Evolutionary conservation across 1,140 invertebrate species (phyloP), one percentile per base, ranked within the genome.

Genomic region (Drosophila varians): DNA sequence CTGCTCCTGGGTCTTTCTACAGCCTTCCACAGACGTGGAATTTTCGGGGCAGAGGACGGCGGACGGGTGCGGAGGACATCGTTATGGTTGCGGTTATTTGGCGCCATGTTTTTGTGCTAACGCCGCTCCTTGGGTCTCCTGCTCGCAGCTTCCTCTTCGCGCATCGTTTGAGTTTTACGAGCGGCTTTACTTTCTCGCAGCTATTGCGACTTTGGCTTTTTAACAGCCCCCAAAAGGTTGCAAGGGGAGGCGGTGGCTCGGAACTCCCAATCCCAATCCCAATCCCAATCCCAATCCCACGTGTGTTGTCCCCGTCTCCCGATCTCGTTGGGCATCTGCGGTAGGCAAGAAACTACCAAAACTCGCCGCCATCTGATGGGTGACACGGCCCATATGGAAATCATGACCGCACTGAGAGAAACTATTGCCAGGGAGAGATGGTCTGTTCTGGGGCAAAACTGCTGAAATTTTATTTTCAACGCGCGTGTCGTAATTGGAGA

Each of bases 81-180:
- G 82, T 87, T 87, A 87, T 87, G 82, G 78, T 86, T 87, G 82
- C 77, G 82, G 82, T 82, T 87, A 87, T 87, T 87, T 87, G 82
- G 82, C 82, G 82, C 82, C 83, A 87, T 87, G 82, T 87, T 87
- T 87, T 87, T 87, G 53, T 49, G 48, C 46, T 34, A 16, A 23
- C 40, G 46, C 26, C 34, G 6, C 16, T 52, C 9, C 26, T 52
- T n/a, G 21, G 42, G 14, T 18, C 40, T 45, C 25, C 23, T 46
- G 16, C 23, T 46, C 25, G 28, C 28, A 31, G 28, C 25, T 34
- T 14, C 57, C 23, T 62, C 51, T 72, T 74, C 57, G 68, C 60
- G 79, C 77, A 77, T 86, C 82, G 82, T 86, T 86, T 86, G 77
- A 86, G 82, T 87, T 86, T 86, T 86, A 86, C 82, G 80, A 86